Evolutionary conservation across 2,113 vertebrate genomes (phyloP).

Genomic region (Mellivora capensis): DNA sequence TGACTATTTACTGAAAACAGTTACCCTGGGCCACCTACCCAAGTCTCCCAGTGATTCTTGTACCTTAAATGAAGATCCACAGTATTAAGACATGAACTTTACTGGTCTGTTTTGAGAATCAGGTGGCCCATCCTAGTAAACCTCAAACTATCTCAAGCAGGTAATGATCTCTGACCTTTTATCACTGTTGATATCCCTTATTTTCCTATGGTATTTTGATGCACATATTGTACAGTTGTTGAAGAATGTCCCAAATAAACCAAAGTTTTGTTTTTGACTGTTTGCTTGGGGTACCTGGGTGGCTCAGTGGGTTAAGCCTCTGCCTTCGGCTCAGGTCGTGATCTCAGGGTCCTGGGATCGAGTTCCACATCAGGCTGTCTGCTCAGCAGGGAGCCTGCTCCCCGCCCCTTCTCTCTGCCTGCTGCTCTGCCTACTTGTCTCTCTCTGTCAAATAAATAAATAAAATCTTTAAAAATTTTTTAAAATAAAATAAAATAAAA

Average conservation of each 20-base stretch:
- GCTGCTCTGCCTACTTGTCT: too few relatives aligned
- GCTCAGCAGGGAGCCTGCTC: too few relatives aligned
- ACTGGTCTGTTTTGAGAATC: background rate
- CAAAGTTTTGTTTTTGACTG: background rate
- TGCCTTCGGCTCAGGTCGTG: too few relatives aligned
- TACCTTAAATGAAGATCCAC: background rate
- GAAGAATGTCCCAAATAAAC: background rate
- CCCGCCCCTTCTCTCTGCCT: too few relatives aligned
- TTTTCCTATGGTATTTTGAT: background rate
- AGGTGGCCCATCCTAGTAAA: background rate
- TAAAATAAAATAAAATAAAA: background rate
- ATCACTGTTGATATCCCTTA: background rate
- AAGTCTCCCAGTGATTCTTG: background rate
- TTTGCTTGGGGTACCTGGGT: background rate
- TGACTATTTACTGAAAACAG: background rate
- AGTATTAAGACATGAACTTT: background rate
- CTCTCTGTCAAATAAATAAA: too few relatives aligned
- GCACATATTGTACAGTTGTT: background rate
- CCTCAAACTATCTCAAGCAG: background rate
- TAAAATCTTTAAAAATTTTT: too few relatives aligned
- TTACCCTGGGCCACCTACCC: background rate
- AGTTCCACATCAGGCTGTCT: too few relatives aligned
- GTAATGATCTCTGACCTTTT: background rate
- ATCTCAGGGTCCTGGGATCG: too few relatives aligned
- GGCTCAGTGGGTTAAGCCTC: too few relatives aligned